phyloP scores from a whole-genome alignment of 2,113 vertebrate genomes.

The Ceuthmochares aereus region DNA sequence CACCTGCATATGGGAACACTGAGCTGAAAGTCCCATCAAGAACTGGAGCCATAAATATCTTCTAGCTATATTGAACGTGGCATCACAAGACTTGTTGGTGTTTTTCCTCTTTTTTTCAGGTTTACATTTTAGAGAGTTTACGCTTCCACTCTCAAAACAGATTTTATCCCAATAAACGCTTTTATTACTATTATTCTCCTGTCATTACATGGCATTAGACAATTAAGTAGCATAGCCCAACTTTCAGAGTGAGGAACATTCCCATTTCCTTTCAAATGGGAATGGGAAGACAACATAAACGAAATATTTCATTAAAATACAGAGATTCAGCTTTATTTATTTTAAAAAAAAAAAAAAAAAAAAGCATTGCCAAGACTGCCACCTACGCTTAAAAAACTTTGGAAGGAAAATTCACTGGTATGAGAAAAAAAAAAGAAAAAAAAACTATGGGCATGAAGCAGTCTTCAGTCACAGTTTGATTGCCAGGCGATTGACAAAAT shows the following conservation, averaged over 20 bases:
- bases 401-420: constrained; percentile 77
- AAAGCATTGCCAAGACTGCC: constrained; percentile 72
- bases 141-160: constrained; percentile 70
- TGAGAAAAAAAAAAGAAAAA: constrained; percentile 57
- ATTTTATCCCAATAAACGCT: constrained; percentile 75
- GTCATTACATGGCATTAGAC: constrained; percentile 75
- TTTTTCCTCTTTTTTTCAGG: background rate
- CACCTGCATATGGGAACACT: fast-evolving
- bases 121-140: constrained; percentile 67
- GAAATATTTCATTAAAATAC: constrained; percentile 72
- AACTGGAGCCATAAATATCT: background rate
- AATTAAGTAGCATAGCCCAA: constrained; percentile 64
- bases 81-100: background rate
- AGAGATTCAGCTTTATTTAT: constrained; percentile 45
- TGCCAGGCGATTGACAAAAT: constrained; percentile 95
- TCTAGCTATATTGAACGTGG: background rate
- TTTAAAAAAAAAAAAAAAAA: background rate
- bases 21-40: background rate
- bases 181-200: constrained; percentile 77
- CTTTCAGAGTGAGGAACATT: constrained; percentile 48
- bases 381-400: constrained; percentile 80
- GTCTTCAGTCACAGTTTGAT: constrained; percentile 81
- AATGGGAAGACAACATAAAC: constrained; percentile 44
- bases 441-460: constrained; percentile 70
- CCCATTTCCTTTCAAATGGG: constrained; percentile 30